Evolutionary conservation across 1,140 invertebrate genomes (phyloP).

Genomic region (Drosophila sulfurigaster): DNA sequence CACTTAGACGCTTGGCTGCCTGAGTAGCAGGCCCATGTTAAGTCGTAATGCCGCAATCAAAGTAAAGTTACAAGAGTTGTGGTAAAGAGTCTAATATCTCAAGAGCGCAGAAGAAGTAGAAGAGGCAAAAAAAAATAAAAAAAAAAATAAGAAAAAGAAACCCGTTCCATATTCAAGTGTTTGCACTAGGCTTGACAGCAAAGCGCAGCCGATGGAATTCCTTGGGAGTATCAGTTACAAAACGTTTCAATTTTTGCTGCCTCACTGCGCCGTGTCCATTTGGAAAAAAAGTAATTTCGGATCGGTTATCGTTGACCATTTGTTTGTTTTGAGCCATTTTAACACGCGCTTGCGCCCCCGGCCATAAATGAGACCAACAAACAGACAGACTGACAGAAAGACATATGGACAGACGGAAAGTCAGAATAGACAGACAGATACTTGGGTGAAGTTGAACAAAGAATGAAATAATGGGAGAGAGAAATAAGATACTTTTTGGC

Average conservation of each 20-base stretch:
- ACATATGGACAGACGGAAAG: background rate
- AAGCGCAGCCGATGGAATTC: slow-evolving; percentile 57
- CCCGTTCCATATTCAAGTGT: slow-evolving; percentile 53
- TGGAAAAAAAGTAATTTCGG: slow-evolving; percentile 58
- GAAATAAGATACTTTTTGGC: slow-evolving; percentile 72
- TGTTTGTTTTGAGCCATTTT: slow-evolving; percentile 74
- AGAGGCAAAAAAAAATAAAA: background rate
- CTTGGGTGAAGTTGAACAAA: slow-evolving; percentile 9
- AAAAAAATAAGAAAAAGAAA: slow-evolving; percentile 17
- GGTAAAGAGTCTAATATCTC: slow-evolving; percentile 35
- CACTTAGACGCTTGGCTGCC: slow-evolving; percentile 27
- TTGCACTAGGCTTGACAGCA: slow-evolving; percentile 54
- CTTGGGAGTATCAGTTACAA: slow-evolving; percentile 74
- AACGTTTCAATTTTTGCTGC: slow-evolving; percentile 76
- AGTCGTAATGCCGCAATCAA: slow-evolving; percentile 42
- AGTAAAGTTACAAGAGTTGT: slow-evolving; percentile 29
- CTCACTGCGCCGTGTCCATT: slow-evolving; percentile 60
- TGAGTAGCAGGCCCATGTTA: slow-evolving; percentile 23
- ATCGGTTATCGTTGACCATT: slow-evolving; percentile 69
- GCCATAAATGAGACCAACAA: slow-evolving; percentile 44
- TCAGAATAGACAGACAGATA: slow-evolving; percentile 6
- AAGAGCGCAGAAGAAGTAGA: background rate
- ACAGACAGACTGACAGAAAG: slow-evolving; percentile 7
- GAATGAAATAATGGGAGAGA: slow-evolving; percentile 42
- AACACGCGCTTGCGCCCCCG: slow-evolving; percentile 67